Base-by-base conservation (phyloP, 1,140 invertebrate genomes). In the Brachionus asplanchnoidis region DNA sequence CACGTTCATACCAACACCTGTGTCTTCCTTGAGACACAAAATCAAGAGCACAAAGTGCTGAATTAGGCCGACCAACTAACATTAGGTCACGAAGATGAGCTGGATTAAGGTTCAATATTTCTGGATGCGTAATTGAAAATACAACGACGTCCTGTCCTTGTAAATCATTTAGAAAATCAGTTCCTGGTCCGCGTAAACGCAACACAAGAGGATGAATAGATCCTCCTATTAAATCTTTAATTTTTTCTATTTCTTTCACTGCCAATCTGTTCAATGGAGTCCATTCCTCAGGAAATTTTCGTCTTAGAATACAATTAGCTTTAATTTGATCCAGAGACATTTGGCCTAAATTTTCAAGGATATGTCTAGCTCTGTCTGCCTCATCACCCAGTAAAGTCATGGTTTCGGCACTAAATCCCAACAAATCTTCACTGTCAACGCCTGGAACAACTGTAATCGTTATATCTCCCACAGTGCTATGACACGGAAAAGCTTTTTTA, bases 241-340 rank as follows among this genome's bases (percentile, higher is more conserved):
- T 68, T 40, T 68, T 68, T 36, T 68, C 1, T 28, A 68, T 12
- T 28, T 68, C 66, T 32, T 28, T 28, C 6, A 28, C 26, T 0
- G 66, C 9, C 17, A 68, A n/a, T 40, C 14, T 28, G 66, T 68
- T 68, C 9, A 68, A 32, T 14, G 66, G 66, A 4, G 66, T 68
- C 66, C 66, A 68, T 32, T 68, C 66, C 23, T 68, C 66, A 17
- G 66, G 66, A 68, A 68, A 68, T 68, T 68, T 68, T 32, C 66
- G 28, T n/a, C 66, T 28, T 1, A 68, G 32, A 68, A 68, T 28
- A 68, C 26, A 68, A 68, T 68, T 68, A 32, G 66, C 66, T 40
- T 68, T 68, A 26, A 68, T 68, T 68, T 68, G 66, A 32, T 68
- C 66, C 1, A 32, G 3, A 14, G 66, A 68, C 28, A 68, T 68